Base-by-base conservation (phyloP, 2,888 invertebrate species). In the Tyria jacobaeae region DNA sequence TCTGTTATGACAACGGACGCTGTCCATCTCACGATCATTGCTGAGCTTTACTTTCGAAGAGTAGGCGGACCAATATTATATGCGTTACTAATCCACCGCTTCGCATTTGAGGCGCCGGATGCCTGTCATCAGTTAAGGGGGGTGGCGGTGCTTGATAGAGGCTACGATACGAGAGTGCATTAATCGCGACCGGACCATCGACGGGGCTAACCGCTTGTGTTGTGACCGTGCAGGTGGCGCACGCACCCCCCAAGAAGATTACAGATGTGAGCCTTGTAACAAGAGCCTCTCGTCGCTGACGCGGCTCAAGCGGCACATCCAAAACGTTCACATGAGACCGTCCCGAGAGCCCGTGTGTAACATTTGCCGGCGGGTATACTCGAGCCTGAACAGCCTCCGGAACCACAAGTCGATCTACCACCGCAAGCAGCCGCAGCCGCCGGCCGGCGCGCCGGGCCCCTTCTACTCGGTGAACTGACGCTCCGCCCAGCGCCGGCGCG, bases 361-460 rank as follows among this genome's bases (percentile, higher is more conserved):
- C 95, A 97, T 97, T 90, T 98, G 97, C 95, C 97, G 97, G 93
- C 96, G 97, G 89, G 97, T 97, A 82, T 98, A 97, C 95, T 97
- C 97, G 95, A 97, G 97, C 89, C 95, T 97, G 86, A 97, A 97
- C 95, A 97, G 97, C 89, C 95, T 97, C 86, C 95, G 97, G 91
- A 97, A 97, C 95, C 97, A 97, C 95, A 97, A 97, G 96, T 97
- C 97, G 92, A 97, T 98, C 95, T 97, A 97, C 94, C 97, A 97
- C 94, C 96, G 97, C 94, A 97, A 97, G 95, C 97, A 96, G 93
- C 96, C 96, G 88, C 95, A 95, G 90, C 94, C 95, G 85, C 80
- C 94, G 76, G 67, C 89, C 76, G 66, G 81, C 67, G 84, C 82
- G 76, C 89, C 84, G 79, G 90, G 91, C 66, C 87, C 91, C 79